phyloP scores from a whole-genome alignment of 2,888 invertebrate genomes.

The Hemicrepidius hirtus region DNA sequence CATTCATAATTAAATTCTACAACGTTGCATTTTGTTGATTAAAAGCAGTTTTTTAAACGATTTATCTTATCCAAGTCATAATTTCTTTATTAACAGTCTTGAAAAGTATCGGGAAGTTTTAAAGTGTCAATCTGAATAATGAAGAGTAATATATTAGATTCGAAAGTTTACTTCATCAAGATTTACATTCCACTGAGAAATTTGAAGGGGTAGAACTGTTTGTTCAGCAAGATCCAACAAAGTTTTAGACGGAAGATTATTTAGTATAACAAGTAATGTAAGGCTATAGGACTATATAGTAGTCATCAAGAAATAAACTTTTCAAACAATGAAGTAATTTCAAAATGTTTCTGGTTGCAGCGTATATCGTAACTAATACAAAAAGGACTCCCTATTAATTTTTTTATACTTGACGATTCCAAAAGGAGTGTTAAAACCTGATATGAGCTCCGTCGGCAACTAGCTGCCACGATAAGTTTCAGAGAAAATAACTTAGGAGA shows the following conservation, averaged over 20 bases:
- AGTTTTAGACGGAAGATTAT: conserved; percentile 8
- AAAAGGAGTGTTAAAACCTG: conserved; percentile 13
- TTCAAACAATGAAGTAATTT: neutral
- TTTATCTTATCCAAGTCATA: too few species aligned
- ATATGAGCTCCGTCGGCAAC: conserved; percentile 12
- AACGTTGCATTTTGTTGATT: too few species aligned
- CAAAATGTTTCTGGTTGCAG: neutral
- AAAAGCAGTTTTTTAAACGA: too few species aligned
- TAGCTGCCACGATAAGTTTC: conserved; percentile 2
- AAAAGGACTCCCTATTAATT: conserved; percentile 4
- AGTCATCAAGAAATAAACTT: neutral
- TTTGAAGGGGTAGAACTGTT: conserved; percentile 5
- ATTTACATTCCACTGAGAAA: neutral
- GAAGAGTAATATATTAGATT: too few species aligned
- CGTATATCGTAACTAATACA: too few species aligned
- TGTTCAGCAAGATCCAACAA: conserved; percentile 16
- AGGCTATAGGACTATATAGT: neutral
- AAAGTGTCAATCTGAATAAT: too few species aligned
- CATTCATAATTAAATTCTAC: too few species aligned
- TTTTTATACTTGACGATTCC: conserved; percentile 5
- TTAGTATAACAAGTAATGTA: neutral
- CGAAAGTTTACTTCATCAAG: too few species aligned
- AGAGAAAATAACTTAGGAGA: conserved; percentile 10
- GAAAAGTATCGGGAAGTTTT: too few species aligned
- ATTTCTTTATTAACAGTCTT: too few species aligned